A percentile compares a stretch with the other conserved stretches of the same genome.
phyloP scores from a whole-genome alignment of 1,140 invertebrate genomes.

The Teleogryllus occipitalis region DNA sequence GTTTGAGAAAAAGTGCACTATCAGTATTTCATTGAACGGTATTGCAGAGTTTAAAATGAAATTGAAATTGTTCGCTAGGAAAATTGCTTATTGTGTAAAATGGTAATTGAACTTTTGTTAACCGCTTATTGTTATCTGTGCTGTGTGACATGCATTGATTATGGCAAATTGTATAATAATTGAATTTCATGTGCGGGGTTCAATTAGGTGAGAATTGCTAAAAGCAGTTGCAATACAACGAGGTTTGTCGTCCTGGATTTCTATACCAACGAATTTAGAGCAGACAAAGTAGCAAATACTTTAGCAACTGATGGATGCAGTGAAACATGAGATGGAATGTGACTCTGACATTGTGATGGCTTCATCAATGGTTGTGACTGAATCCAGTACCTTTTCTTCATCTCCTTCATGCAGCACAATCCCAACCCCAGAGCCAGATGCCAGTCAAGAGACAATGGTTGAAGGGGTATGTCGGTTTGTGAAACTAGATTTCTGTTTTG shows the following conservation, averaged over 20 bases:
- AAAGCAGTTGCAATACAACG: background rate
- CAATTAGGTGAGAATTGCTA: background rate
- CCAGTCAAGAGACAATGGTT: background rate
- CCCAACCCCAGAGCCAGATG: background rate
- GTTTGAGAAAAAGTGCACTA: background rate
- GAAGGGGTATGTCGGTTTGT: background rate
- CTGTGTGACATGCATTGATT: background rate
- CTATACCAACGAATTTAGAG: slow-evolving; percentile 4
- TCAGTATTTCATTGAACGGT: background rate
- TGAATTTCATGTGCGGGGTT: background rate
- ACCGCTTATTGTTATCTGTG: background rate
- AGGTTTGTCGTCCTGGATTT: background rate
- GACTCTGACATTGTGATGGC: background rate
- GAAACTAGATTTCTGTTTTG: background rate
- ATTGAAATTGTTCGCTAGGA: background rate
- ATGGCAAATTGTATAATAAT: background rate
- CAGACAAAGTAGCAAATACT: background rate
- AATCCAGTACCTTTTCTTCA: background rate
- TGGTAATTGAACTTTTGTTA: background rate
- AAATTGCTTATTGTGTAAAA: background rate
- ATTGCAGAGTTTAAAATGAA: background rate
- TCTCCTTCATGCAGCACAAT: background rate
- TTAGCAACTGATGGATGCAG: background rate
- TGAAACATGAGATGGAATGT: slow-evolving; percentile 4
- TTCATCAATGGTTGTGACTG: background rate